These are phyloP conservation scores for Cylloceria caligata DNA, from an alignment of 2,888 invertebrate genomes.

Conservation along the genomic window DNA sequence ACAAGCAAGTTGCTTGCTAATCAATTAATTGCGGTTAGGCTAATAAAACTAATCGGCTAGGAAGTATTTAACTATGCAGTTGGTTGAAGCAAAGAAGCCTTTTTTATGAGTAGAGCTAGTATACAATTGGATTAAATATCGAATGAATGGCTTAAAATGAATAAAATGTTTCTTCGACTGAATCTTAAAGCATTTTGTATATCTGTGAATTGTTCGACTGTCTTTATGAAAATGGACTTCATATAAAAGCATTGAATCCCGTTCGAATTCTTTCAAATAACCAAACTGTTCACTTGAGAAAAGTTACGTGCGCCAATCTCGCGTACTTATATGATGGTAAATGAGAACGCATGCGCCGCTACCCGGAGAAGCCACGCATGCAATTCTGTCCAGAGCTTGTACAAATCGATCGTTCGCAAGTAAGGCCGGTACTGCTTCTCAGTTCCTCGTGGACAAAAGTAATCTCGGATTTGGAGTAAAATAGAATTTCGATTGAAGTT, in stretches of 20 bases:
- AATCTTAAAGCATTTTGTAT: no score
- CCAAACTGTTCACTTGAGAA: conserved; percentile 9
- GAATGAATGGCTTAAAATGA: no score
- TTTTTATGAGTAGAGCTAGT: no score
- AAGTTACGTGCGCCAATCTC: conserved; percentile 16
- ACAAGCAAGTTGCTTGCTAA: no score
- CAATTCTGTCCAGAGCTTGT: conserved; percentile 66
- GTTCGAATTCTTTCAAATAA: not conserved
- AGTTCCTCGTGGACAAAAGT: conserved; percentile 18
- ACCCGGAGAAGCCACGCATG: conserved; percentile 72
- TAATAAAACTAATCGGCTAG: no score
- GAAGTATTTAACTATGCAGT: no score
- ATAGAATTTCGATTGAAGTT: not conserved
- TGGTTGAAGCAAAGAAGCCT: no score
- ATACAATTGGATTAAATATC: no score
- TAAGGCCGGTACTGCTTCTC: conserved; percentile 55
- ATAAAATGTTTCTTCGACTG: no score
- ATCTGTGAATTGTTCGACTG: no score
- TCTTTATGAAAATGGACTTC: no score
- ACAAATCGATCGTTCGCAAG: conserved; percentile 73
- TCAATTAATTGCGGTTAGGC: no score
- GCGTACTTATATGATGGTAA: not conserved
- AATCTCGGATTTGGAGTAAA: not conserved
- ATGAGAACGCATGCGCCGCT: conserved; percentile 68
- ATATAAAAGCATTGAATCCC: not conserved